phyloP scores from a whole-genome alignment of 2,888 invertebrate genomes.

The Sesia bembeciformis region DNA sequence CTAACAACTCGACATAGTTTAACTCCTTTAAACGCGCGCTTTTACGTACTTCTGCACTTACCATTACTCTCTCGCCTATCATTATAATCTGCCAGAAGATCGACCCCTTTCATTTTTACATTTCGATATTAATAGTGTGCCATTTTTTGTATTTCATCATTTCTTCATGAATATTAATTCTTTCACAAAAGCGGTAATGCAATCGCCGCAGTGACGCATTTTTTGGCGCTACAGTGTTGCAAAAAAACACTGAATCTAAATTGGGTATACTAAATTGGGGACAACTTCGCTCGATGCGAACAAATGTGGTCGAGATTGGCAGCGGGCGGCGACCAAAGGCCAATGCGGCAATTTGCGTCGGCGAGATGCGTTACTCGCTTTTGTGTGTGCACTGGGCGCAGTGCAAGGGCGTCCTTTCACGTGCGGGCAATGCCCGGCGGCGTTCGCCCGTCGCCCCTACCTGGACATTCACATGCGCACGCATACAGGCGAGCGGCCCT shows the following conservation, averaged over 20 bases:
- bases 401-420: slow-evolving; percentile 65
- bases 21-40: slow-evolving; percentile 53
- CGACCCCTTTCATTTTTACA: slow-evolving; percentile 35
- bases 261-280: slow-evolving; percentile 40
- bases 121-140: slow-evolving; percentile 40
- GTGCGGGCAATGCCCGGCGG: slow-evolving; percentile 66
- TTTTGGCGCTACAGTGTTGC: slow-evolving; percentile 30
- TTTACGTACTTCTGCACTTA: slow-evolving; percentile 60
- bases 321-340: slow-evolving; percentile 37
- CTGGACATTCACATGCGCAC: slow-evolving; percentile 72
- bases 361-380: slow-evolving; percentile 74
- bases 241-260: slow-evolving; percentile 36
- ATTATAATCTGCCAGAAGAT: slow-evolving; percentile 39
- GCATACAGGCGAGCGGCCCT: slow-evolving; percentile 76
- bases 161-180: slow-evolving; percentile 68
- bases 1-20: slow-evolving; percentile 56
- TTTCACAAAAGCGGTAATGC: slow-evolving; percentile 74
- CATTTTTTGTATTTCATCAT: slow-evolving; percentile 52
- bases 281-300: slow-evolving; percentile 17
- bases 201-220: slow-evolving; percentile 66
- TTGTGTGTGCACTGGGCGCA: slow-evolving; percentile 74
- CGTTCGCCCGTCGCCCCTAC: slow-evolving; percentile 66
- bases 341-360: slow-evolving; percentile 35
- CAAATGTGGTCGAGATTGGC: slow-evolving; percentile 32
- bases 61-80: slow-evolving; percentile 38